Base-by-base conservation (phyloP, 2,888 invertebrate genomes). In the Phyllotreta striolata region DNA sequence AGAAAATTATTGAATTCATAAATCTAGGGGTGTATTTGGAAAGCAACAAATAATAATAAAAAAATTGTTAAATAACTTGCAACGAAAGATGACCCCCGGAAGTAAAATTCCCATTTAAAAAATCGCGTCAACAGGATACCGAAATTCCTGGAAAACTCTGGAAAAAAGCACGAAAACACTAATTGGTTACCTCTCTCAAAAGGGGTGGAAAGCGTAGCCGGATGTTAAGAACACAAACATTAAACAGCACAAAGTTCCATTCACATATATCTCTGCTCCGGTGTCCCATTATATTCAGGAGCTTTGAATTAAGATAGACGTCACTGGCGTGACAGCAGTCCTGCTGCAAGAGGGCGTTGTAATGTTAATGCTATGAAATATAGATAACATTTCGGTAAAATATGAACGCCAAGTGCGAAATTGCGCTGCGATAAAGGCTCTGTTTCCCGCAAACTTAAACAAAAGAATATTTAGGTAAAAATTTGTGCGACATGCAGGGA, bases 141-240 rank as follows among this genome's bases (percentile, higher is more conserved):
- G 24, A 24, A 24, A 24, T 24, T 24, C 24, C 24, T 24, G 24
- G 24, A 24, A 24, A 24, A 24, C 24, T n/a, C n/a, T 24, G 24
- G 24, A 24, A 24, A 24, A 24, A 24, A 55, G 57, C 58, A 14
- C 44, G 13, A 6, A 8, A n/a, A 35, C 39, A 39, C 43, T 63
- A 54, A 44, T 24, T 40, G 46, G 24, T 57, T 43, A 24, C 24
- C 24, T 24, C 24, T 24, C 24, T 24, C 2, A 24, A 4, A 24
- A 49, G 47, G 49, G 14, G 9, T 49, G 49, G 40, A 49, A 40
- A 37, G 24, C 55, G 34, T 38, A 10, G 38, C 52, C 8, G 8
- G 41, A 57, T 52, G 52, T 24, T 47, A 47, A 59, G 58, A 55
- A 59, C 55, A 63, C 63, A 63, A 63, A 63, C 63, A 59, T 55